A percentile compares a stretch with the other conserved stretches of the same genome.
Conservation (phyloP, 2,797 vertebrate genomes). For the Typhlichthys eigenmanni region DNA sequence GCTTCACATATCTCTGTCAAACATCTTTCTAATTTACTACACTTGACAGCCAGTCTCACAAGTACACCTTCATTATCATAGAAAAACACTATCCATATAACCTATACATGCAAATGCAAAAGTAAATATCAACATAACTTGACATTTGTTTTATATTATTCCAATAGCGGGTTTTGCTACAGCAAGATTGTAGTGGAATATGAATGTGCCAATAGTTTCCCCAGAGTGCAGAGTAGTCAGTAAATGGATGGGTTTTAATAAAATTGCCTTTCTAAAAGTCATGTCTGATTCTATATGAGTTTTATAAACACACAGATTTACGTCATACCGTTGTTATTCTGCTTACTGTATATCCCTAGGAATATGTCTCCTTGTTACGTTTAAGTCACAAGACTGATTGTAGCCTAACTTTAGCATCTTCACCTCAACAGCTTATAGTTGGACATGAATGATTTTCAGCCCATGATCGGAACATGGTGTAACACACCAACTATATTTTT, state of each 20-base stretch:
- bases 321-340: not conserved
- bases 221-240: not conserved
- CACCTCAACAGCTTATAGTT: not conserved
- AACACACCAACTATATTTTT: not conserved
- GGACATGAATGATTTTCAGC: not conserved
- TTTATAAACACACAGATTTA: not conserved
- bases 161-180: too few relatives aligned
- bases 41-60: not conserved
- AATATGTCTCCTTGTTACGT: slow-evolving; percentile 8
- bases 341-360: not conserved
- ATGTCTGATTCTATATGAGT: not conserved
- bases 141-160: too few relatives aligned
- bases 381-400: slow-evolving; percentile 11
- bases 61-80: not conserved
- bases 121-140: too few relatives aligned
- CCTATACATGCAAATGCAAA: too few relatives aligned
- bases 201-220: not conserved
- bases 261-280: not conserved
- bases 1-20: not conserved
- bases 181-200: too few relatives aligned
- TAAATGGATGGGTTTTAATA: not conserved
- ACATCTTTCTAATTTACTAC: not conserved
- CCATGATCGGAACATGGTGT: not conserved
- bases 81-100: not conserved
- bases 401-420: slow-evolving; percentile 5